Evolutionary conservation across 2,113 vertebrate species (phyloP), one percentile per base, ranked within the genome.

Genomic region (Notechis scutatus): DNA sequence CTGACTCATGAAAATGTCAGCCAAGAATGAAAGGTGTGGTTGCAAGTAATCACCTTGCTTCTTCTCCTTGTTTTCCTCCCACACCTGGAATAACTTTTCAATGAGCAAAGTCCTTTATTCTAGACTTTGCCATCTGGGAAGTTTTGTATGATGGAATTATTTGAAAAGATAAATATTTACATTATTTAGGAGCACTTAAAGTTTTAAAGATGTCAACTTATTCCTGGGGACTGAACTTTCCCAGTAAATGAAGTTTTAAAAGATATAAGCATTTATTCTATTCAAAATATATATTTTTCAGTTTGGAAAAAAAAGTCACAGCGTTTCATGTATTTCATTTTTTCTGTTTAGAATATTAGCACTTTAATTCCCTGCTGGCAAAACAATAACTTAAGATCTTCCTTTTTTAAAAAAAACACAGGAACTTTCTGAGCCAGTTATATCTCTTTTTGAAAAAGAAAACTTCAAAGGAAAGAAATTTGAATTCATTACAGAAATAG

Each of bases 401-500:
- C 92, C 90, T 96, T 95, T 34, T 94, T 69, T 1, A 29, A 69
- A 69, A 94, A 89, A 91, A 93, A 93, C 95, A 93, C 95, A 99
- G 99, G 99, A 99, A 95, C 97, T 99, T 91, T 99, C 99, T 74
- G 97, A 99, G 88, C 98, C 99, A 3, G 97, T 97, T 92, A 97
- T 99, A 97, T 87, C 97, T 89, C 96, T 99, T 92, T 99, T 98
- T 97, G 98, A 97, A 95, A 99, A 99, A 97, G 96, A 89, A 92
- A 97, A 96, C 96, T 99, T 98, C 96, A 98, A 97, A 95, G 99
- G 99, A 86, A 98, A 98, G 95, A 98, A 98, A 96, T 95, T 98
- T 0, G 96, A 98, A 93, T 92, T 99, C 96, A 97, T 88, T 7
- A 95, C 96, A 0, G 98, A 98, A 94, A 92, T 91, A 2, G 94